Evolutionary conservation across 2,888 invertebrate genomes (phyloP).

Genomic region (Epistrophe grossulariae): DNA sequence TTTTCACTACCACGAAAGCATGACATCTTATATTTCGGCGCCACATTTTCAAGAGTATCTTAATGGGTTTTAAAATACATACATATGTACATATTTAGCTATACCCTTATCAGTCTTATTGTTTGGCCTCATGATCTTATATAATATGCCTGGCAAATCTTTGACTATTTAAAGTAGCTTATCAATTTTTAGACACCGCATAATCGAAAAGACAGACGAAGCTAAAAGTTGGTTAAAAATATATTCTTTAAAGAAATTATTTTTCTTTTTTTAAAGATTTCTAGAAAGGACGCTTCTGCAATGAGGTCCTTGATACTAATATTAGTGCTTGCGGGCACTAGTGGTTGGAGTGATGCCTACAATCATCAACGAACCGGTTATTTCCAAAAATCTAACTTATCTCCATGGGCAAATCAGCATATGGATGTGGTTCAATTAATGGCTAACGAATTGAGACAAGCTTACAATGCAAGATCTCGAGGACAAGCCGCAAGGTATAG

Average conservation of each 20-base stretch:
- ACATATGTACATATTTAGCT: too few relatives aligned
- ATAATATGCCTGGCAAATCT: conserved; percentile 6
- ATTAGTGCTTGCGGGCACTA: conserved; percentile 78
- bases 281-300: conserved; percentile 42
- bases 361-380: conserved; percentile 74
- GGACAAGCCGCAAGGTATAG: conserved; percentile 72
- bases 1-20: neutral
- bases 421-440: conserved; percentile 80
- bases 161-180: conserved; percentile 70
- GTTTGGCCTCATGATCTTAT: neutral
- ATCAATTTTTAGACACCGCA: conserved; percentile 45
- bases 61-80: too few relatives aligned
- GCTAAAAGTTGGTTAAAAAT: neutral
- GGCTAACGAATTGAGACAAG: conserved; percentile 80
- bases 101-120: conserved; percentile 12
- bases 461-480: conserved; percentile 80
- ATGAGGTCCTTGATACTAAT: conserved; percentile 79
- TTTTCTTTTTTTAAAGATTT: conserved; percentile 34
- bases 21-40: neutral
- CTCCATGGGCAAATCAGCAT: conserved; percentile 80
- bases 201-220: conserved; percentile 31
- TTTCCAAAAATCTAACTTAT: conserved; percentile 60
- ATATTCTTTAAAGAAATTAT: conserved; percentile 9
- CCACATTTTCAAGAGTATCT: neutral
- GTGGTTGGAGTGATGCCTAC: conserved; percentile 76